Evolutionary conservation across 2,888 invertebrate species (phyloP), one percentile per base, ranked within the genome.

Genomic region (Noctua janthina): DNA sequence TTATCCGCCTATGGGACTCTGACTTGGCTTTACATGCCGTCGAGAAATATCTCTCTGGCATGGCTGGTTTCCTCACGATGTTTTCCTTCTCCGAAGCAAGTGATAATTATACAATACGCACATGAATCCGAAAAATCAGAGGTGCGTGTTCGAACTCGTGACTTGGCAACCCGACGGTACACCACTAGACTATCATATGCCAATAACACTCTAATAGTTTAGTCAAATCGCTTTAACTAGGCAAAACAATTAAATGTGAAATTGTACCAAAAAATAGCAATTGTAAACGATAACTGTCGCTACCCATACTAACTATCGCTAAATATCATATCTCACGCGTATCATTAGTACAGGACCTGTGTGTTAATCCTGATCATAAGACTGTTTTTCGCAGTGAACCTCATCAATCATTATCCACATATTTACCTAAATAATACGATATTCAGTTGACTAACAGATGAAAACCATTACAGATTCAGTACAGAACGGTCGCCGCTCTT

Each of bases 401-500:
- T 56, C n/a, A 11, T 23, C 23, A 13, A 59, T 56, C 23, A n/a
- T 13, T 59, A 59, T 62, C n/a, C n/a, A 2, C 29, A 62, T 62
- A 6, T 15, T 62, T 29, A 62, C 29, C 29, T 29, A 15, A 62
- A 62, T 29, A 62, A 62, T 29, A 62, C 62, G 29, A 70, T 4
- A 23, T 39, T n/a, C 1, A n/a, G 0, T n/a, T 1, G 4, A 75
- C 20, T 75, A 13, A 62, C 29, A 2, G 7, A 7, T 29, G 29
- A 29, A 15, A 62, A 62, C 62, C 8, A 2, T 76, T 43, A 0
- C 83, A 93, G 94, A 68, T 90, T 84, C 29, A 99, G 99, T 86
- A 98, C 99, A 51, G 99, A 99, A 94, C 97, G 99, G 85, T 99
- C 99, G 95, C 98, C 99, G 76, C 98, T 99, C 97, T 99, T 99